Percentiles rank a stretch among this genome's conserved stretches.
Evolutionary conservation across 2,888 invertebrate genomes (phyloP).

Genomic region (Deilephila elpenor): DNA sequence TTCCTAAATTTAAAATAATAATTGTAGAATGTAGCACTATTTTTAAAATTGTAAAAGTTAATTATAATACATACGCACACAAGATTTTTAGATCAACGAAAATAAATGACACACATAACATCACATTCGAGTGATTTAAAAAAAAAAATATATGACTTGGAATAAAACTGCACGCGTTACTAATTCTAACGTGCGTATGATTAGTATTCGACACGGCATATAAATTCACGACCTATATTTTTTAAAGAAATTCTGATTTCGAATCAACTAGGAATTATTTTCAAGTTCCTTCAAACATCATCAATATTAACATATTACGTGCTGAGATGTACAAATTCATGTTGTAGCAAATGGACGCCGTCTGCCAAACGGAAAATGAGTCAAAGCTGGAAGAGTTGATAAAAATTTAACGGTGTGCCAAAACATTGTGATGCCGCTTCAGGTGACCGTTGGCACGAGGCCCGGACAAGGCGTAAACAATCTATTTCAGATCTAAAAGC

Average conservation of each 20-base stretch:
- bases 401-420: slow-evolving; percentile 76
- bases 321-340: neutral
- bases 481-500: slow-evolving; percentile 79
- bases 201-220: slow-evolving; percentile 10
- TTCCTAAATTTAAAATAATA: neutral
- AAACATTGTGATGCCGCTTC: slow-evolving; percentile 71
- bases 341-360: slow-evolving; percentile 8
- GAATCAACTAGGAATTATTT: neutral
- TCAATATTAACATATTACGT: neutral
- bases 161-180: slow-evolving; percentile 7
- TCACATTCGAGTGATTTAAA: slow-evolving; percentile 32
- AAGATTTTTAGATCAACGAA: slow-evolving; percentile 1
- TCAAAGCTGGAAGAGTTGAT: slow-evolving; percentile 57
- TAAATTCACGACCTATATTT: slow-evolving; percentile 10
- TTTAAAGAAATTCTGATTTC: neutral
- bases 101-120: slow-evolving; percentile 25
- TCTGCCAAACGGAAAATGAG: slow-evolving; percentile 44
- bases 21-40: neutral
- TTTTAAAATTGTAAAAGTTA: neutral
- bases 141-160: neutral
- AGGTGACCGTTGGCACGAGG: slow-evolving; percentile 77
- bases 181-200: neutral
- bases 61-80: neutral
- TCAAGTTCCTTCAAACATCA: neutral
- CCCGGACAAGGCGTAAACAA: slow-evolving; percentile 81